These are phyloP conservation scores for Pectinophora gossypiella DNA, from an alignment of 1,140 invertebrate species.

Conservation along the genomic window DNA sequence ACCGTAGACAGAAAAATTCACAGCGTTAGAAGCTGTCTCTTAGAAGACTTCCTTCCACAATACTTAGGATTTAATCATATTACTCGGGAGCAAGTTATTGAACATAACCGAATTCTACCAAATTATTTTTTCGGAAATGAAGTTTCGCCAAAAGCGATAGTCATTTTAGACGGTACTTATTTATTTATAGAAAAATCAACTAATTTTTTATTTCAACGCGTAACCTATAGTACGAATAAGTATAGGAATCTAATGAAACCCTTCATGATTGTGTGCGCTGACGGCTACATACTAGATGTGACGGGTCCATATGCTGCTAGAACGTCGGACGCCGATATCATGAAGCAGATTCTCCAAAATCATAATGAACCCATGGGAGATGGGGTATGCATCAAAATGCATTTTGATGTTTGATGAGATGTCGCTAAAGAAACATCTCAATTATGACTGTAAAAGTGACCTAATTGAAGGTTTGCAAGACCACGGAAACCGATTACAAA, in stretches of 20 bases:
- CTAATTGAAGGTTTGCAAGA: conserved; percentile 16
- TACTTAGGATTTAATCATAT: conserved; percentile 5
- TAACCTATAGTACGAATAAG: conserved; percentile 4
- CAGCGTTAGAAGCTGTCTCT: not conserved
- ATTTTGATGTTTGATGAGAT: conserved; percentile 16
- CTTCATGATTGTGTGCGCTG: conserved; percentile 8
- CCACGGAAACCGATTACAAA: conserved; percentile 13
- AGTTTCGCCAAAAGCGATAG: not conserved
- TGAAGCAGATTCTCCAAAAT: conserved; percentile 2
- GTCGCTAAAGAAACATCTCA: conserved; percentile 14
- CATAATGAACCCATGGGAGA: not conserved
- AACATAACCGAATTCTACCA: not conserved
- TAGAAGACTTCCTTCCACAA: conserved; percentile 1
- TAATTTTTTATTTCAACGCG: conserved; percentile 9
- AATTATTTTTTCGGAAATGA: not conserved
- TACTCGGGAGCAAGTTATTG: not conserved
- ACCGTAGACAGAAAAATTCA: not conserved
- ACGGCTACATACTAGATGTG: conserved; percentile 11
- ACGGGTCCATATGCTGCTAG: conserved; percentile 3
- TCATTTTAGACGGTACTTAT: conserved; percentile 4
- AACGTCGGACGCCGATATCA: conserved; percentile 7
- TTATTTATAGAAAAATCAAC: conserved; percentile 1
- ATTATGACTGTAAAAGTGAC: conserved; percentile 13
- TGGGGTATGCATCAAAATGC: not conserved
- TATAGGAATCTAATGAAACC: conserved; percentile 8